Evolutionary conservation across 2,888 invertebrate genomes (phyloP), one percentile per base, ranked within the genome.

Genomic region (Tipula helvola): DNA sequence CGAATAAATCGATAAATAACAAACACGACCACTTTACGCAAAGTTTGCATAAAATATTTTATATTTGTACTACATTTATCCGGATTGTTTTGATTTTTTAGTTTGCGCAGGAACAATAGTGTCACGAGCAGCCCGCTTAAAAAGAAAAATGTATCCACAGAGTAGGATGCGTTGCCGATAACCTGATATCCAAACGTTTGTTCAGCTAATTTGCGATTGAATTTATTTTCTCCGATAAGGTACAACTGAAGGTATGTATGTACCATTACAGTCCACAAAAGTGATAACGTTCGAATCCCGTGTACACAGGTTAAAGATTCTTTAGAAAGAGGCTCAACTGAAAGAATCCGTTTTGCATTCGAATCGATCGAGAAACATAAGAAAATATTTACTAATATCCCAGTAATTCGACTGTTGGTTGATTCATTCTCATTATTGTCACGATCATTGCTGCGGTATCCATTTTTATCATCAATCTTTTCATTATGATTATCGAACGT

Each of bases 81-180:
- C 89, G 88, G 88, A 71, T 13, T 18, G 4, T 7, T 71, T 71
- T 71, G 71, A 71, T 18, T 28, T 93, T 93, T 90, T 92, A 94
- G 87, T 57, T 94, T 93, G 89, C 95, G 93, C 89, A 96, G 93
- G 90, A 95, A 96, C 5, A 95, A 92, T 87, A 96, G 92, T 0
- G 96, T 95, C 57, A 96, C 95, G 87, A 96, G 92, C 84, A 96
- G 92, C 4, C 96, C 96, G 95, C 96, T 96, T 88, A 97, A 96
- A 89, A 96, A 96, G 92, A 96, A 97, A 92, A 97, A 97, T 5
- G 96, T 96, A 89, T 97, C 97, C 83, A 97, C 97, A 86, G 96
- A 96, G 90, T 96, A 96, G 5, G 96, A 96, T 0, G 96, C 97
- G 91, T 97, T 97, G 87, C 96, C 95, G 87, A 97, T 95, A 0